These are phyloP conservation scores for Diachasma alloeum DNA, from an alignment of 1,140 invertebrate species.

Conservation along the genomic window DNA sequence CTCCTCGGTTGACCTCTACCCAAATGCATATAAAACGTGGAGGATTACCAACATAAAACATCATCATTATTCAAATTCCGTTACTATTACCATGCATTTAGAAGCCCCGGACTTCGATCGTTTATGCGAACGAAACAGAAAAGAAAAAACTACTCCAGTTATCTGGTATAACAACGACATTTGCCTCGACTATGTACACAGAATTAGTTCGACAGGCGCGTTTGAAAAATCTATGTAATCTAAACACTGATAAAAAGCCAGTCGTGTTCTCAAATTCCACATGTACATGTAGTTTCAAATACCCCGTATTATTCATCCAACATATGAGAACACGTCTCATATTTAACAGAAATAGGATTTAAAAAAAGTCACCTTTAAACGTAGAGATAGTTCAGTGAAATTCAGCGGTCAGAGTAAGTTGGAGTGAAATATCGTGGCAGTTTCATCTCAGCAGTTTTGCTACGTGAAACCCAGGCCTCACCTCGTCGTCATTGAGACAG, in stretches of 20 bases:
- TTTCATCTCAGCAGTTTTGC: neutral
- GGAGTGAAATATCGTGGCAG: neutral
- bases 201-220: neutral
- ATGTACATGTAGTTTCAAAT: neutral
- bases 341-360: neutral
- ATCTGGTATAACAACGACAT: neutral
- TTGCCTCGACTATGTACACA: neutral
- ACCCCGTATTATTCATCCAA: neutral
- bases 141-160: neutral
- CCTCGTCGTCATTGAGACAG: neutral
- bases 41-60: neutral
- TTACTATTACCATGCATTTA: neutral
- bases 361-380: neutral
- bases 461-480: neutral
- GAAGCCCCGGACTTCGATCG: neutral
- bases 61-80: neutral
- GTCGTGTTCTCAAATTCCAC: conserved; percentile 1
- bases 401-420: neutral
- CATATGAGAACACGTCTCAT: neutral
- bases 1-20: neutral
- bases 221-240: conserved; percentile 6
- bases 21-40: neutral
- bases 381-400: neutral
- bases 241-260: neutral
- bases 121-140: neutral